phyloP scores from a whole-genome alignment of 2,113 vertebrate genomes.

The Hypanus sabinus region DNA sequence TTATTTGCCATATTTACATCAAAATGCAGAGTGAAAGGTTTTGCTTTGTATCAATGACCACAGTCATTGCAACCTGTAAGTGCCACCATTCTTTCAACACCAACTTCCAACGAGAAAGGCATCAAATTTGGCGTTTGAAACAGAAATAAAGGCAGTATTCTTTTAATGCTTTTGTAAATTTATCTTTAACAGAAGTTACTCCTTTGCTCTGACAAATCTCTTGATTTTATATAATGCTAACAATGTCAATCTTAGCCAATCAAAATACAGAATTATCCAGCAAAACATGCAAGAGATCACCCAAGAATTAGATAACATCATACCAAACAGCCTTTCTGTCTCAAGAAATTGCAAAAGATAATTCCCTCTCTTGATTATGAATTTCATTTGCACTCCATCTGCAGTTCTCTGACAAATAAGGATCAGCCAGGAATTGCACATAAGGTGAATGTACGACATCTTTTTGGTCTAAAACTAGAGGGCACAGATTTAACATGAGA shows the following conservation, averaged over 20 bases:
- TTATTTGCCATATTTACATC: no score
- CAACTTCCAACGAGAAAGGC: not conserved
- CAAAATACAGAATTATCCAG: not conserved
- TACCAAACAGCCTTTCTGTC: not conserved
- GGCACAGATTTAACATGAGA: no score
- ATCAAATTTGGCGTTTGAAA: not conserved
- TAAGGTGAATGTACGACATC: no score
- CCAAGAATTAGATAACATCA: not conserved
- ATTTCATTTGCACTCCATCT: not conserved
- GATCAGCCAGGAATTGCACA: no score
- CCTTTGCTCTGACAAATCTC: not conserved
- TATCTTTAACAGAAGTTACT: not conserved
- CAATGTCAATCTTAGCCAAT: not conserved
- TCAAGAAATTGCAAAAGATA: not conserved
- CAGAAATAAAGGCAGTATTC: not conserved
- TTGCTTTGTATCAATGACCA: no score
- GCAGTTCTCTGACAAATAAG: not conserved
- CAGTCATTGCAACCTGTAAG: no score
- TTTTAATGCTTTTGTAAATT: not conserved
- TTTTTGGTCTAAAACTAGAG: not conserved
- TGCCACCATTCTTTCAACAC: no score
- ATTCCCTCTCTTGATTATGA: not conserved
- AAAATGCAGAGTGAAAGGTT: no score
- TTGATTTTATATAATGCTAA: not conserved
- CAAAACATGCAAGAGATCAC: not conserved